These are phyloP conservation scores for Malacosoma neustria DNA, from an alignment of 2,888 invertebrate genomes.

Conservation along the genomic window DNA sequence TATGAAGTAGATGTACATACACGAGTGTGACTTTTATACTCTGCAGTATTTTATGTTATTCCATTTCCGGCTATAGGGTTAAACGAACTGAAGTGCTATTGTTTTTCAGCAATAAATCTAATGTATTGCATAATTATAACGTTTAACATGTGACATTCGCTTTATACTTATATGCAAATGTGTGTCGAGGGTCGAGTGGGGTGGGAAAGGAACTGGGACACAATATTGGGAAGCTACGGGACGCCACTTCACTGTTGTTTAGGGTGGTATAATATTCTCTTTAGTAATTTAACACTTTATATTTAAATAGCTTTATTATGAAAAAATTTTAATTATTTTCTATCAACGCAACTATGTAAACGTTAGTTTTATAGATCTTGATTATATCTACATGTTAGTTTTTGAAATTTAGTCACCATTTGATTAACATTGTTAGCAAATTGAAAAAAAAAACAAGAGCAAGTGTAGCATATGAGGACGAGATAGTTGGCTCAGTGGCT, in stretches of 20 bases:
- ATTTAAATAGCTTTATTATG: background rate
- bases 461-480: no score
- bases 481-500: no score
- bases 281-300: constrained; percentile 7
- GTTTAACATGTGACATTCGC: constrained; percentile 68
- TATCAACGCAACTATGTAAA: no score
- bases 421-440: no score
- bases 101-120: constrained; percentile 70
- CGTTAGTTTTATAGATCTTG: no score
- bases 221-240: constrained; percentile 57
- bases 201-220: constrained; percentile 46
- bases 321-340: no score
- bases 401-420: no score
- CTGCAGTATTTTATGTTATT: constrained; percentile 39
- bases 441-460: no score
- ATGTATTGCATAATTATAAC: constrained; percentile 61
- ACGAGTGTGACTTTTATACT: no score
- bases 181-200: constrained; percentile 46
- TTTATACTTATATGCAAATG: constrained; percentile 70
- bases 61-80: constrained; percentile 42
- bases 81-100: constrained; percentile 42
- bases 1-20: no score
- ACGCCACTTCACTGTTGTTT: constrained; percentile 44
- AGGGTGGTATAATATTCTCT: constrained; percentile 22
- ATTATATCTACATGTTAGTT: no score